Percentiles rank a stretch among this genome's conserved stretches.
phyloP scores from a whole-genome alignment of 2,888 invertebrate genomes.

The Noctua janthina region DNA sequence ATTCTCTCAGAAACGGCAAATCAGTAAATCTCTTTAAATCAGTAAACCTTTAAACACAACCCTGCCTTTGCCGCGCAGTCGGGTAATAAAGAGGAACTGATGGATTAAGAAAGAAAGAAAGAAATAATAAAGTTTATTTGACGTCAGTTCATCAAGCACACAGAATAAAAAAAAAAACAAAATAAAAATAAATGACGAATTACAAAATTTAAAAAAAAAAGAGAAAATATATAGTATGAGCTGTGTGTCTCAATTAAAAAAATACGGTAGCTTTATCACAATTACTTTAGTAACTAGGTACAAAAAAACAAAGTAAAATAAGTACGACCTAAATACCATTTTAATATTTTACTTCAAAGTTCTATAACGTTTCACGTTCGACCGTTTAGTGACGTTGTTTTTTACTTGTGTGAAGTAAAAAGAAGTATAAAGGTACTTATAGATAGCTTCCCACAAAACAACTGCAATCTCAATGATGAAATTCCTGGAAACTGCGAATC shows the following conservation, averaged over 20 bases:
- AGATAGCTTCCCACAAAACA: slow-evolving; percentile 19
- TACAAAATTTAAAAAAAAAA: too few species aligned
- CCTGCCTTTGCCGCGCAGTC: background rate
- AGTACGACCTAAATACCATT: slow-evolving; percentile 9
- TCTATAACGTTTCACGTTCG: slow-evolving; percentile 25
- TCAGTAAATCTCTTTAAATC: background rate
- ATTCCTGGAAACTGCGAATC: background rate
- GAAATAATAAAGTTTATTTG: too few species aligned
- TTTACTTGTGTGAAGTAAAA: slow-evolving; percentile 38
- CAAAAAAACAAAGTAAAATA: background rate
- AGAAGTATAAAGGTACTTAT: background rate
- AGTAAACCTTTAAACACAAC: background rate
- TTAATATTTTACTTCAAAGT: slow-evolving; percentile 20
- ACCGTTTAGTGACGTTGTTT: slow-evolving; percentile 48
- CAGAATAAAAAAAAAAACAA: too few species aligned
- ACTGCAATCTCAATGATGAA: slow-evolving; percentile 1
- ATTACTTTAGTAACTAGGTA: background rate
- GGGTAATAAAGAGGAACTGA: background rate
- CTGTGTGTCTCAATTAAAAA: too few species aligned
- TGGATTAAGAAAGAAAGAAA: too few species aligned
- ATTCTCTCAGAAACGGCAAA: background rate
- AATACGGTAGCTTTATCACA: background rate
- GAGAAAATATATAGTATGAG: too few species aligned
- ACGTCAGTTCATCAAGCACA: too few species aligned
- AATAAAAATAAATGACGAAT: too few species aligned